Conservation (phyloP, 2,888 invertebrate genomes). For the Dysmachus trigonus region DNA sequence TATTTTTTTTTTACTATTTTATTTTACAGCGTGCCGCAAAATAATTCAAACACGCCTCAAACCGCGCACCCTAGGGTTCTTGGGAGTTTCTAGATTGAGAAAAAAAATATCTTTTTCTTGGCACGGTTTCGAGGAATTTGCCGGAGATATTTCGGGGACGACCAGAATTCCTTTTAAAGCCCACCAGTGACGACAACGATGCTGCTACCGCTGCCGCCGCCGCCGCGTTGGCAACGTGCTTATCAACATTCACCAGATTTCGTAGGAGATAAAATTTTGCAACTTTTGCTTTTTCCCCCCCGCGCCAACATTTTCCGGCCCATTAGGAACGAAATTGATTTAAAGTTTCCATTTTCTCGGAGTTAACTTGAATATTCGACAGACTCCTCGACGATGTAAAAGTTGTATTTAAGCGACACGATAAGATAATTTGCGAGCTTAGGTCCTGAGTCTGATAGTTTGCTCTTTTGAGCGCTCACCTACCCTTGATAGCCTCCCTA, state of each 20-base stretch:
- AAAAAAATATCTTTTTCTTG: conserved; percentile 19
- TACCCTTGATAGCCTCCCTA: background rate
- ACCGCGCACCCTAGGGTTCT: background rate
- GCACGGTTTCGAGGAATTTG: background rate
- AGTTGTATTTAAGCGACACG: background rate
- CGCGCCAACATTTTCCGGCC: conserved; percentile 29
- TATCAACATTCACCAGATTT: conserved; percentile 35
- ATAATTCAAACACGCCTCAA: background rate
- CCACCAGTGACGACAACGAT: background rate
- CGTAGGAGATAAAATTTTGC: conserved; percentile 30
- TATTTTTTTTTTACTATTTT: too few relatives aligned
- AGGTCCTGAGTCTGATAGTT: background rate
- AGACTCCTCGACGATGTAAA: background rate
- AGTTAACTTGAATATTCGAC: conserved; percentile 23
- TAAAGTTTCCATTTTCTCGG: conserved; percentile 26
- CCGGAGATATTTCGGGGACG: background rate
- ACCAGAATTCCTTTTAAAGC: background rate
- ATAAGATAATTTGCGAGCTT: conserved; percentile 16
- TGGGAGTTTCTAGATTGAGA: background rate
- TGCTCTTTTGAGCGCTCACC: background rate
- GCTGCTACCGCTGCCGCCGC: background rate
- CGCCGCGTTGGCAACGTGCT: conserved; percentile 6
- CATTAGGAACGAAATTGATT: conserved; percentile 35
- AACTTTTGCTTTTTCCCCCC: conserved; percentile 21
- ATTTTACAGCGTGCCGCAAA: background rate